Conservation (phyloP, 2,113 vertebrate genomes). For the Thamnophis sirtalis region DNA sequence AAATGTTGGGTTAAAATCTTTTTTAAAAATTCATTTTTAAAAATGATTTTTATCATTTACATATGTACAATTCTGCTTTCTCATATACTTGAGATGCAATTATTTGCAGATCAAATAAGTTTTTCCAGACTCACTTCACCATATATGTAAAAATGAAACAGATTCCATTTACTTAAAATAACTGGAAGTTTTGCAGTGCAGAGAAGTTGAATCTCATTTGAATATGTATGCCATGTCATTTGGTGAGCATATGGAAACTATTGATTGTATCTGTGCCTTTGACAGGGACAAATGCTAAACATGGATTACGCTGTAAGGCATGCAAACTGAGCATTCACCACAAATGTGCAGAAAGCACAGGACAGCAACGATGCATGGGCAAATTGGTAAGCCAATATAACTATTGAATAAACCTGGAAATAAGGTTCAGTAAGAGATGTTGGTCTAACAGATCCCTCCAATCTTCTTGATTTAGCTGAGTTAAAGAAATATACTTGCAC, state of each 20-base stretch:
- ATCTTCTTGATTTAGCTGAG: neutral
- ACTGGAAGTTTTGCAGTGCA: neutral
- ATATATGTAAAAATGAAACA: neutral
- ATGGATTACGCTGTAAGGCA: constrained; percentile 94
- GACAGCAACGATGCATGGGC: constrained; percentile 92
- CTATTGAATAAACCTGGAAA: neutral
- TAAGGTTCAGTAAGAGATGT: neutral
- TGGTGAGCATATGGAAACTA: constrained; percentile 52
- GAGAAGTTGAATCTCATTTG: neutral
- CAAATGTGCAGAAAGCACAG: constrained; percentile 86
- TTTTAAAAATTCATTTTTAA: neutral
- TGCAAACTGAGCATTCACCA: constrained; percentile 99
- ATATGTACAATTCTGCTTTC: neutral
- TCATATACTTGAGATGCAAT: neutral
- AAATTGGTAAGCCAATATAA: constrained; percentile 84
- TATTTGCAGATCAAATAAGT: neutral
- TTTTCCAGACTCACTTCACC: neutral
- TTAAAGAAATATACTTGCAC: neutral
- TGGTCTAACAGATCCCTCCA: neutral
- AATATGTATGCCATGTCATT: constrained; percentile 28
- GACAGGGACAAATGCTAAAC: constrained; percentile 86
- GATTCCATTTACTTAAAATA: neutral
- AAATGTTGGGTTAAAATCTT: neutral
- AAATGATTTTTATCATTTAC: no score
- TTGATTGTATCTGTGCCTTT: constrained; percentile 54